Evolutionary conservation across 2,113 vertebrate genomes (phyloP).

Genomic region (Axis porcinus): DNA sequence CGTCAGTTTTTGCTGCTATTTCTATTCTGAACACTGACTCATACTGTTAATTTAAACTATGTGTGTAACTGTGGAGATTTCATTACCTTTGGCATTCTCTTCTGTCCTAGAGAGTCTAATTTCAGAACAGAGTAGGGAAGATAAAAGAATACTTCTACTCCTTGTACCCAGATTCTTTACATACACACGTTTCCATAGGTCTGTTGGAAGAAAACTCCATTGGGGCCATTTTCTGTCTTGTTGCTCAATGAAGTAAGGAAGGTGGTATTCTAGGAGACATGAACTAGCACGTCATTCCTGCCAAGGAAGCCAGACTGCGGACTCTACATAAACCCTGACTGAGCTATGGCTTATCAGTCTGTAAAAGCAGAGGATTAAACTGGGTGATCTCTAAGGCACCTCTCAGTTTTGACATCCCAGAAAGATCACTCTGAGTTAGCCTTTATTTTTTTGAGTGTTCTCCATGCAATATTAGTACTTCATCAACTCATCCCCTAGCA

Average conservation of each 20-base stretch:
- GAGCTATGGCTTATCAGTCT: neutral
- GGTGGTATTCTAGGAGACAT: neutral
- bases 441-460: neutral
- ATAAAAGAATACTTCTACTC: conserved; percentile 40
- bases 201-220: neutral
- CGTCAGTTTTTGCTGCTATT: conserved; percentile 59
- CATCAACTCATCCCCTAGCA: neutral
- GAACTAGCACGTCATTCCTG: fast-evolving
- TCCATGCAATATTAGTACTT: neutral
- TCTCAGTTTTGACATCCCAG: neutral
- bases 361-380: neutral
- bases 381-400: neutral
- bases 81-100: conserved; percentile 77
- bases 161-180: conserved; percentile 45
- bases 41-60: conserved; percentile 70
- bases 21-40: conserved; percentile 75
- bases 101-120: conserved; percentile 76
- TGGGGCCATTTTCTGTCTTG: neutral
- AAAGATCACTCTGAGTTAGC: neutral
- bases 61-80: conserved; percentile 68
- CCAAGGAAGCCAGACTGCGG: neutral
- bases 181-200: neutral
- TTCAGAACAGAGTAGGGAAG: conserved; percentile 57
- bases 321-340: neutral
- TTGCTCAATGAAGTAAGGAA: neutral